These are phyloP conservation scores for Drosophila prostipennis DNA, from an alignment of 2,888 invertebrate species.

Conservation along the genomic window DNA sequence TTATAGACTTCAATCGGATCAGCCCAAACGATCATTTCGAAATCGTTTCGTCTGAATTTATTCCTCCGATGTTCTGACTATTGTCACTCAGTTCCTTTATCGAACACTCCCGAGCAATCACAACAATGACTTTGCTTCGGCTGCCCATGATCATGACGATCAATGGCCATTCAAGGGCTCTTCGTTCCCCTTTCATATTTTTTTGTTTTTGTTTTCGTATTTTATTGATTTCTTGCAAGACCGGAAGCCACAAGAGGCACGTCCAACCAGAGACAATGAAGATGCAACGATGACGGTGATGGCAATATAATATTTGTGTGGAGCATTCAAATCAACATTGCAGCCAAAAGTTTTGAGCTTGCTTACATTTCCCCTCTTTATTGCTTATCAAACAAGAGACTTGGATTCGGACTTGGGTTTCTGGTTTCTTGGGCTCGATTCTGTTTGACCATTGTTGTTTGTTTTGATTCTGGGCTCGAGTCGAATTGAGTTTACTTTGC, in stretches of 20 bases:
- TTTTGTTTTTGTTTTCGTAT: slow-evolving; percentile 17
- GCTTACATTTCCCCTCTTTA: slow-evolving; percentile 33
- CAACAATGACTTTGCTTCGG: slow-evolving; percentile 42
- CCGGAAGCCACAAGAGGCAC: slow-evolving; percentile 71
- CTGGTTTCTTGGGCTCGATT: slow-evolving; percentile 28
- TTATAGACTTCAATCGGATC: slow-evolving; percentile 2
- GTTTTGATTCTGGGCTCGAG: slow-evolving; percentile 67
- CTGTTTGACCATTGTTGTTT: slow-evolving; percentile 56
- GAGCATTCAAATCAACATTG: slow-evolving; percentile 51
- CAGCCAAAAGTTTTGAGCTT: slow-evolving; percentile 35
- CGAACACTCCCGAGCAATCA: slow-evolving; percentile 12
- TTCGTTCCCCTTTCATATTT: slow-evolving; percentile 21
- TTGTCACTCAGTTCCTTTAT: slow-evolving; percentile 25
- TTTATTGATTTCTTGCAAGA: slow-evolving; percentile 71
- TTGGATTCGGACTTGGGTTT: slow-evolving; percentile 14
- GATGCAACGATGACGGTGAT: slow-evolving; percentile 18
- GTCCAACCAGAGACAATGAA: slow-evolving; percentile 47
- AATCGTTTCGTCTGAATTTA: background rate
- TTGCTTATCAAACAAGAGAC: slow-evolving; percentile 26
- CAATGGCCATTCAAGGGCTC: slow-evolving; percentile 63
- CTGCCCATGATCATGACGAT: slow-evolving; percentile 44
- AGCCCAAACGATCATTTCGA: slow-evolving; percentile 1
- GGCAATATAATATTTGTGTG: slow-evolving; percentile 28
- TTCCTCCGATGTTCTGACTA: slow-evolving; percentile 1
- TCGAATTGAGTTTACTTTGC: slow-evolving; percentile 55